Conservation (phyloP, 2,888 invertebrate species). For the Drosophila recens region DNA sequence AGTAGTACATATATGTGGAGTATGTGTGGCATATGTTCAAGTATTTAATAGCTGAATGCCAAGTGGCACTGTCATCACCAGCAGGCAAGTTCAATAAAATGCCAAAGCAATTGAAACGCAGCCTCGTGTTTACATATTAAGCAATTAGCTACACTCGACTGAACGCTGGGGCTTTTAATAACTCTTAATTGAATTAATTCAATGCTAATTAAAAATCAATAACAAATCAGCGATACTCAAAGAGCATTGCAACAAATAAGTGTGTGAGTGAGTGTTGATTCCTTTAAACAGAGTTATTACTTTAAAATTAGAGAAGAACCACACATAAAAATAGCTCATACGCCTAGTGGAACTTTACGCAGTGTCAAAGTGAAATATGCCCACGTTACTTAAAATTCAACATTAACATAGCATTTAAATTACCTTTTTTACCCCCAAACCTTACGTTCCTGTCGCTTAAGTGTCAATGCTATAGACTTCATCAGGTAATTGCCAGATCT, state of each 20-base stretch:
- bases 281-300: background rate
- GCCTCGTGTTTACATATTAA: constrained; percentile 40
- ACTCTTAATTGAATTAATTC: constrained; percentile 67
- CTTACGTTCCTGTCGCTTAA: constrained; percentile 27
- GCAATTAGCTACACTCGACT: constrained; percentile 63
- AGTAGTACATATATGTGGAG: background rate
- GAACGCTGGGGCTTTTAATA: constrained; percentile 51
- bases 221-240: constrained; percentile 32
- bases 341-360: constrained; percentile 9
- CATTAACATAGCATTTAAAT: constrained; percentile 61
- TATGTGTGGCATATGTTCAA: constrained; percentile 63
- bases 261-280: background rate
- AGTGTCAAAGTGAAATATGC: constrained; percentile 49
- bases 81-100: constrained; percentile 66
- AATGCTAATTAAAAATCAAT: constrained; percentile 75
- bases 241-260: background rate
- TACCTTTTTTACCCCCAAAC: constrained; percentile 4
- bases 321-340: constrained; percentile 29
- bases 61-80: constrained; percentile 48
- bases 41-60: constrained; percentile 70
- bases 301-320: constrained; percentile 3
- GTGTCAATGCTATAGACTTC: constrained; percentile 65
- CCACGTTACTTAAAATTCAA: constrained; percentile 60
- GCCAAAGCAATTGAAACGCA: constrained; percentile 40
- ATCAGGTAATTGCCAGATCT: constrained; percentile 64